phyloP scores from a whole-genome alignment of 2,888 invertebrate species.

The Nephrotoma appendiculata region DNA sequence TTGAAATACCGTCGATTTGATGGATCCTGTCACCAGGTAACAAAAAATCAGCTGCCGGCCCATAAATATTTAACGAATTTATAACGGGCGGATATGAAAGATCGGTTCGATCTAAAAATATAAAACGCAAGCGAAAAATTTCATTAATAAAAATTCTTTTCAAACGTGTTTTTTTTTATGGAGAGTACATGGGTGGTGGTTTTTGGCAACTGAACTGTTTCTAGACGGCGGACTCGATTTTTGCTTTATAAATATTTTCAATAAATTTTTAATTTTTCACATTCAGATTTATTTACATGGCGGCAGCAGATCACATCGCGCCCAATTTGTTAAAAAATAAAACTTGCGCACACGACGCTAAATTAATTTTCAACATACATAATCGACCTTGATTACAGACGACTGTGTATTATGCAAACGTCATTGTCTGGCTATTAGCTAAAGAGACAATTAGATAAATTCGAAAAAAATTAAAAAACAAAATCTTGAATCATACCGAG shows the following conservation, averaged over 20 bases:
- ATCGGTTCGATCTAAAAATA: slow-evolving; percentile 26
- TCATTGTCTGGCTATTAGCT: background rate
- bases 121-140: background rate
- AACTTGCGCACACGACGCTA: background rate
- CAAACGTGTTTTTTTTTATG: background rate
- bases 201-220: background rate
- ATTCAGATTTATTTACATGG: background rate
- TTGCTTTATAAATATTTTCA: background rate
- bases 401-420: background rate
- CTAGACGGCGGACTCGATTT: background rate
- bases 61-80: slow-evolving; percentile 29
- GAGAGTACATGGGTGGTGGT: background rate
- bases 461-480: background rate
- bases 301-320: background rate
- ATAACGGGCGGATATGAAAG: slow-evolving; percentile 33
- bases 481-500: background rate
- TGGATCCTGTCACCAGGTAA: slow-evolving; percentile 67
- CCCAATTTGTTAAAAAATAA: background rate
- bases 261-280: background rate
- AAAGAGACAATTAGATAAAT: background rate
- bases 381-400: background rate
- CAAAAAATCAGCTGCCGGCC: slow-evolving; percentile 51
- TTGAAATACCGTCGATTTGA: slow-evolving; percentile 69
- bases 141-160: background rate
- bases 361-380: background rate